phyloP scores from a whole-genome alignment of 2,888 invertebrate species.

The Troilus luridus region DNA sequence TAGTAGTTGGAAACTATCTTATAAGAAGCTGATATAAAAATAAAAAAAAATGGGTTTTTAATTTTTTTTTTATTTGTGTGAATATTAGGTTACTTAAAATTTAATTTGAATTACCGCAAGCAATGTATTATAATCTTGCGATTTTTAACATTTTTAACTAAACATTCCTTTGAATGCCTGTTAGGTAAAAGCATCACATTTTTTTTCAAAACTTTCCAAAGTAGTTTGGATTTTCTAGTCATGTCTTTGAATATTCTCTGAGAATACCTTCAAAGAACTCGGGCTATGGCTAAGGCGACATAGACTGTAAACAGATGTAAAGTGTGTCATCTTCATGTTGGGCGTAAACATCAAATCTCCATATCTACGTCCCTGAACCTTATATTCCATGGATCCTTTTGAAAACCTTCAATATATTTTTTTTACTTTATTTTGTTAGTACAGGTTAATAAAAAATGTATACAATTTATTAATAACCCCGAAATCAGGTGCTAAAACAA shows the following conservation, averaged over 20 bases:
- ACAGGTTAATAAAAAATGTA: too few species aligned
- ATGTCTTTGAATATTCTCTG: conserved; percentile 33
- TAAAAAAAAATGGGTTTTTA: too few species aligned
- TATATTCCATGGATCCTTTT: neutral
- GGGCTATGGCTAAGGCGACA: neutral
- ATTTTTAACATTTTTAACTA: neutral
- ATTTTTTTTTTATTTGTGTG: too few species aligned
- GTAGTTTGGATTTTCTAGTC: conserved; percentile 12
- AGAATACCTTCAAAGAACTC: neutral
- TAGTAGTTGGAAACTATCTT: too few species aligned
- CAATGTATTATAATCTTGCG: too few species aligned
- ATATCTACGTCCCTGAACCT: neutral
- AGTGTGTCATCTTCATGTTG: conserved; percentile 28
- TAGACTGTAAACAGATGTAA: conserved; percentile 25
- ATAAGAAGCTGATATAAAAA: too few species aligned
- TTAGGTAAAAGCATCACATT: neutral
- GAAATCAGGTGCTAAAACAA: too few species aligned
- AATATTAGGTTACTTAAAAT: neutral
- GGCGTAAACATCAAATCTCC: conserved; percentile 10
- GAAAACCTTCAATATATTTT: neutral
- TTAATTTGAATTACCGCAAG: neutral
- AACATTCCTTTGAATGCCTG: neutral
- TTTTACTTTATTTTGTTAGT: neutral
- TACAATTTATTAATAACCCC: too few species aligned
- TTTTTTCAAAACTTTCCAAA: neutral